Evolutionary conservation across 1,140 invertebrate species (phyloP).

Genomic region (Nasonia giraulti): DNA sequence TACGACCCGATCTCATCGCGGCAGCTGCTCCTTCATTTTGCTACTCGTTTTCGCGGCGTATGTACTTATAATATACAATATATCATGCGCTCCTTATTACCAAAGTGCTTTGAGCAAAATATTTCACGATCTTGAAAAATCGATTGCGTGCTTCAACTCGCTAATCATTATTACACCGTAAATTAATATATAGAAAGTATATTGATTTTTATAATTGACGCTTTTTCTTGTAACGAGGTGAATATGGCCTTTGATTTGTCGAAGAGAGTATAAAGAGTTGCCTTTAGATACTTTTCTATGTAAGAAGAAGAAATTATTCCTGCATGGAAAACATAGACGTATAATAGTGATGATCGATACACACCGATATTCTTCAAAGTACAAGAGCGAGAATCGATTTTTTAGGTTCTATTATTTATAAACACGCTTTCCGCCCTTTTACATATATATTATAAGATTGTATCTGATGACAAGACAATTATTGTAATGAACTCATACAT

Average conservation of each 20-base stretch:
- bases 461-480: neutral
- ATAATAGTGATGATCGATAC: neutral
- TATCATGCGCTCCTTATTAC: neutral
- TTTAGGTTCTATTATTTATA: neutral
- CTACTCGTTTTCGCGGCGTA: neutral
- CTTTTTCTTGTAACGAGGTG: neutral
- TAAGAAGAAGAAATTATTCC: slow-evolving; percentile 11
- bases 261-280: slow-evolving; percentile 24
- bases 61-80: neutral
- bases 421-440: slow-evolving; percentile 16
- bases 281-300: slow-evolving; percentile 46
- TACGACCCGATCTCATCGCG: neutral
- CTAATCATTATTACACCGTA: neutral
- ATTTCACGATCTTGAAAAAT: slow-evolving; percentile 29
- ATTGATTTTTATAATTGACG: neutral
- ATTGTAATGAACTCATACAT: slow-evolving; percentile 22
- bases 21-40: neutral
- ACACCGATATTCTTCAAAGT: neutral
- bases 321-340: slow-evolving; percentile 5
- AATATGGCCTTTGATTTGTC: neutral
- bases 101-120: slow-evolving; percentile 40
- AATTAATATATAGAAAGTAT: neutral
- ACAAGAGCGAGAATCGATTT: slow-evolving; percentile 27
- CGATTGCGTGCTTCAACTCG: slow-evolving; percentile 1
- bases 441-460: neutral